Evolutionary conservation across 2,888 invertebrate species (phyloP).

Genomic region (Lasioglossum zephyrum): DNA sequence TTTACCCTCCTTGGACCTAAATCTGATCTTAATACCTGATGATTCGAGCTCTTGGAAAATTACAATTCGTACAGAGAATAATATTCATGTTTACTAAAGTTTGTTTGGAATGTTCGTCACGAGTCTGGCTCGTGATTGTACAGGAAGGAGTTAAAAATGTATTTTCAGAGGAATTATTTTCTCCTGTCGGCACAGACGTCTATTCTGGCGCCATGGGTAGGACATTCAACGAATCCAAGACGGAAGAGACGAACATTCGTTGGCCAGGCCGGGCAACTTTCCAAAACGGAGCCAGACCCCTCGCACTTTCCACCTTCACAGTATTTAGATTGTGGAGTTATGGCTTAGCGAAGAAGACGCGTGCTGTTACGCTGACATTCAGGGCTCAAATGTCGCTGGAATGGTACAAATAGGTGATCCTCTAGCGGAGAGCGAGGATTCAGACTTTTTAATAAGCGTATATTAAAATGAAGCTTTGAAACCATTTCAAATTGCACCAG

Average conservation of each 20-base stretch:
- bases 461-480: no score
- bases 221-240: constrained; percentile 41
- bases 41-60: not conserved
- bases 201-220: constrained; percentile 53
- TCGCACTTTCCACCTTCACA: constrained; percentile 48
- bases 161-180: not conserved
- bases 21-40: not conserved
- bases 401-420: constrained; percentile 31
- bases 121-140: not conserved
- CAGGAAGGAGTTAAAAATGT: not conserved
- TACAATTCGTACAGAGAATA: not conserved
- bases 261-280: constrained; percentile 65
- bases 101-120: not conserved
- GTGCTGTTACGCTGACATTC: constrained; percentile 32
- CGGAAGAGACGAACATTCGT: constrained; percentile 39
- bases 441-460: not conserved
- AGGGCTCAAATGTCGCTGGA: constrained; percentile 34
- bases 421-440: not conserved
- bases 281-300: constrained; percentile 56
- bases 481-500: no score
- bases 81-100: not conserved
- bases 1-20: not conserved
- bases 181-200: constrained; percentile 17
- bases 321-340: constrained; percentile 3
- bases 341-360: constrained; percentile 10